Percentiles rank a stretch among this genome's conserved stretches.
These are phyloP conservation scores for Crocodylus rhombifer DNA, from an alignment of 2,797 vertebrate genomes.

Conservation along the genomic window DNA sequence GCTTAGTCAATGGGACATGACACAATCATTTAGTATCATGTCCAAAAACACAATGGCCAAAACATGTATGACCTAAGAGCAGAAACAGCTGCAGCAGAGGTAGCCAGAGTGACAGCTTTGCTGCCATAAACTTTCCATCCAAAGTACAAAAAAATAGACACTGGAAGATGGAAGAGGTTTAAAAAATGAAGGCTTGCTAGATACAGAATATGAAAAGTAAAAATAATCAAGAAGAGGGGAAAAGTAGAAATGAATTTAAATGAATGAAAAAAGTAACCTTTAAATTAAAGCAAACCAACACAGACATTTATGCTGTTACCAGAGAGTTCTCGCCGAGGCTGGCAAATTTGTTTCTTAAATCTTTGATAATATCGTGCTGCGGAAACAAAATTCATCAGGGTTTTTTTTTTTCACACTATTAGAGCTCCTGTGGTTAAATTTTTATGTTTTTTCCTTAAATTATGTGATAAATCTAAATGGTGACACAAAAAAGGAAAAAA, in stretches of 20 bases:
- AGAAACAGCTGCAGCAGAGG: conserved; percentile 82
- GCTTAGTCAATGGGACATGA: conserved; percentile 84
- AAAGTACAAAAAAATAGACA: conserved; percentile 80
- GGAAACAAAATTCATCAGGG: conserved; percentile 86
- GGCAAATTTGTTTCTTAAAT: conserved; percentile 87
- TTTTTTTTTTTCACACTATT: conserved; percentile 80
- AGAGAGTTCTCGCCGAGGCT: conserved; percentile 86
- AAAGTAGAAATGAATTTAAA: conserved; percentile 78
- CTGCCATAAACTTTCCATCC: conserved; percentile 86
- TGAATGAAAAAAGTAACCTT: conserved; percentile 82
- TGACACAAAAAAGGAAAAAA: conserved; percentile 75
- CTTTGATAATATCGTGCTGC: conserved; percentile 87
- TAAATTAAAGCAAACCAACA: conserved; percentile 84
- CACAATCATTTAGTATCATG: conserved; percentile 81
- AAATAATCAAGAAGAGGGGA: conserved; percentile 70
- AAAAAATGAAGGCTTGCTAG: conserved; percentile 85
- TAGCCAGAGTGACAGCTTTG: conserved; percentile 81
- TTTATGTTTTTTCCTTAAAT: conserved; percentile 77
- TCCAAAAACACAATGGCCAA: conserved; percentile 82
- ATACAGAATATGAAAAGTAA: conserved; percentile 80
- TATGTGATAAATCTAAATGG: conserved; percentile 79
- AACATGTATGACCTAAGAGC: conserved; percentile 82
- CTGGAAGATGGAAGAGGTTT: conserved; percentile 86
- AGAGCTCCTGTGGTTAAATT: conserved; percentile 76
- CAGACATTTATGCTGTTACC: conserved; percentile 86